Evolutionary conservation across 1,140 invertebrate species (phyloP).

Genomic region (Spodoptera litura): DNA sequence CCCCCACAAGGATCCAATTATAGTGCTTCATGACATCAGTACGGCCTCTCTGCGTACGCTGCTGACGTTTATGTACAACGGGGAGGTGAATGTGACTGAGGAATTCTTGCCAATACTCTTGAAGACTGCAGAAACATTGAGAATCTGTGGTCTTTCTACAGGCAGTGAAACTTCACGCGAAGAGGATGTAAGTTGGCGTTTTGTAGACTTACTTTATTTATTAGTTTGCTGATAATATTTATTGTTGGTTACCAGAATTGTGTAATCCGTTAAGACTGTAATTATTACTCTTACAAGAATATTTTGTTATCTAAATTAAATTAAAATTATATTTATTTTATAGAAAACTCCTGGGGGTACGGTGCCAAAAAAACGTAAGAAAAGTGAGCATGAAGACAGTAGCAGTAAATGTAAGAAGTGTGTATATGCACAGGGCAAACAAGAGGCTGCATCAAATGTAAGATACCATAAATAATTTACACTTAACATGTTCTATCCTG

Average conservation of each 20-base stretch:
- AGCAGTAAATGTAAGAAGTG: conserved; percentile 68
- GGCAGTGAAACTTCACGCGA: conserved; percentile 71
- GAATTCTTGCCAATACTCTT: conserved; percentile 88
- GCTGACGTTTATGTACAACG: conserved; percentile 89
- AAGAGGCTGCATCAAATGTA: conserved; percentile 54
- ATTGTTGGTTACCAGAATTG: too few species aligned
- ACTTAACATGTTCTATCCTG: too few species aligned
- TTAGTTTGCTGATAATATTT: too few species aligned
- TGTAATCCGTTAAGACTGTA: too few species aligned
- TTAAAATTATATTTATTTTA: conserved; percentile 35
- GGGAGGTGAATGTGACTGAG: conserved; percentile 89
- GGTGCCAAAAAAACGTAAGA: conserved; percentile 76
- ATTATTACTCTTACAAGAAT: too few species aligned
- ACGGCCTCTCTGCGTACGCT: conserved; percentile 87
- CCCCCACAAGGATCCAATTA: conserved; percentile 89
- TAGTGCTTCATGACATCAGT: conserved; percentile 89
- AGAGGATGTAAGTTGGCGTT: conserved; percentile 65
- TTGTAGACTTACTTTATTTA: background rate
- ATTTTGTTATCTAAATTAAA: background rate
- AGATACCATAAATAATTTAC: conserved; percentile 7
- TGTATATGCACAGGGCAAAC: conserved; percentile 48
- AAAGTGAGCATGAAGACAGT: conserved; percentile 74
- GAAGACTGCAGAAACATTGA: conserved; percentile 88
- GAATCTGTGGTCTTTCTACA: conserved; percentile 88
- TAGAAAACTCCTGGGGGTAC: conserved; percentile 66